A percentile compares a stretch with the other conserved stretches of the same genome.
These are phyloP conservation scores for Florisuga fusca DNA, from an alignment of 2,797 vertebrate genomes.

Conservation along the genomic window DNA sequence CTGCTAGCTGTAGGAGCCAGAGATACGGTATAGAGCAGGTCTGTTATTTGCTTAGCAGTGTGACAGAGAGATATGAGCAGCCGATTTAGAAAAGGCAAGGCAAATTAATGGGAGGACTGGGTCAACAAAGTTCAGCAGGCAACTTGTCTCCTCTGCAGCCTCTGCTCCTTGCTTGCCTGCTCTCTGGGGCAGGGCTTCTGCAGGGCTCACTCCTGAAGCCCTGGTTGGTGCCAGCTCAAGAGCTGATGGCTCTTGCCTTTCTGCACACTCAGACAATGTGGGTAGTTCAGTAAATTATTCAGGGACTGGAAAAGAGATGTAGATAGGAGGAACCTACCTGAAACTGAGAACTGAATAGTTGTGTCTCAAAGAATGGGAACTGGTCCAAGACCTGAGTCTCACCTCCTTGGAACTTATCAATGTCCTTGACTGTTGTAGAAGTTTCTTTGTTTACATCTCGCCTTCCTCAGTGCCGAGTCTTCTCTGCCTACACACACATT, in stretches of 20 bases:
- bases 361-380: background rate
- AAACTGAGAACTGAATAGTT: background rate
- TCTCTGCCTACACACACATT: background rate
- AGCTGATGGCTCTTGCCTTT: background rate
- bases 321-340: background rate
- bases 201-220: background rate
- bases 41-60: constrained; percentile 54
- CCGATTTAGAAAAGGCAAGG: constrained; percentile 12
- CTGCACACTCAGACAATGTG: background rate
- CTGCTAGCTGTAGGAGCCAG: constrained; percentile 46
- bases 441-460: background rate
- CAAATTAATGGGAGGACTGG: background rate
- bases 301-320: background rate
- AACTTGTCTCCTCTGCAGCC: background rate
- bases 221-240: constrained; percentile 3
- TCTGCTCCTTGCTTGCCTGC: background rate
- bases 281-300: background rate
- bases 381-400: background rate
- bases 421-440: background rate
- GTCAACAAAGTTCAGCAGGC: background rate
- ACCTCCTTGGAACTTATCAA: background rate
- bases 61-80: constrained; percentile 41
- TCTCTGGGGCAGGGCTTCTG: background rate
- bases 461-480: background rate
- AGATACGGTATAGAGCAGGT: constrained; percentile 18